Evolutionary conservation across 2,113 vertebrate species (phyloP).

Genomic region (Microtus oregoni): DNA sequence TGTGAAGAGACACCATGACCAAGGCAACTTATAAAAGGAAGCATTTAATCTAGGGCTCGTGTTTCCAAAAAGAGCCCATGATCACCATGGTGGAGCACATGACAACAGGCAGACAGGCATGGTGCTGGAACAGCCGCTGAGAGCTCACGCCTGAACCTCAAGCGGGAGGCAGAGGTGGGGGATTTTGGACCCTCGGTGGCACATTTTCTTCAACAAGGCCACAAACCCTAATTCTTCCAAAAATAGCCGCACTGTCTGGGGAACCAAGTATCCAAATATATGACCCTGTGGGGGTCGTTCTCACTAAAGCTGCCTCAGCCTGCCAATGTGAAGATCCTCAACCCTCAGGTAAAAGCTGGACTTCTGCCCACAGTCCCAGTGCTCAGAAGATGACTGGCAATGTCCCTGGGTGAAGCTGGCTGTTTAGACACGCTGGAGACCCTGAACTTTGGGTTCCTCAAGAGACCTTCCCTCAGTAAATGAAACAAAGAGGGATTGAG

Average conservation of each 20-base stretch:
- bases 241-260: not conserved
- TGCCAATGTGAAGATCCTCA: not conserved
- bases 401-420: too few relatives aligned
- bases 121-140: not conserved
- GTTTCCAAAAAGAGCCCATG: not conserved
- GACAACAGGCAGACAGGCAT: not conserved
- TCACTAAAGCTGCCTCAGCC: not conserved
- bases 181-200: not conserved
- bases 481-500: not conserved
- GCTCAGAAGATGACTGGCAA: not conserved
- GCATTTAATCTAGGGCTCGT: not conserved
- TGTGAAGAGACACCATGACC: not conserved
- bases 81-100: not conserved
- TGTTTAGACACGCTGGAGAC: not conserved
- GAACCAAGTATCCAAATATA: too few relatives aligned
- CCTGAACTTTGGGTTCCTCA: not conserved
- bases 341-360: not conserved
- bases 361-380: not conserved
- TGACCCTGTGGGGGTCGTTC: not conserved
- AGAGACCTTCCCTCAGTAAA: not conserved
- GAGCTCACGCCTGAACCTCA: not conserved
- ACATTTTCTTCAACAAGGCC: not conserved
- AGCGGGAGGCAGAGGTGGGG: not conserved
- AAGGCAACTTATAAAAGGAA: not conserved
- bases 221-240: not conserved